Base-by-base conservation (phyloP, 2,797 vertebrate genomes). In the Melanogrammus aeglefinus region DNA sequence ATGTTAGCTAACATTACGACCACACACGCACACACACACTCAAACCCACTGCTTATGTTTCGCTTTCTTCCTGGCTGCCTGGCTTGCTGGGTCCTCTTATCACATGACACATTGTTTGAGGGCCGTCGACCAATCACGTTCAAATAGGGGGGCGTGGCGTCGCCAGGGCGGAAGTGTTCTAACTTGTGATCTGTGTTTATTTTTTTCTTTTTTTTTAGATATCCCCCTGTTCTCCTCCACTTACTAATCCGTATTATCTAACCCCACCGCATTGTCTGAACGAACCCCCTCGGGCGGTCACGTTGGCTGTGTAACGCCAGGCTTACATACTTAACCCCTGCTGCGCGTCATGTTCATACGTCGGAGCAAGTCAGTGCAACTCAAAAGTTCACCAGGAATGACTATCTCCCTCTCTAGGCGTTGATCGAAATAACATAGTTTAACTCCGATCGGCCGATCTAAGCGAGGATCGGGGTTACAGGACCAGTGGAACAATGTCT, bases 401-500 rank as follows among this genome's bases (percentile, higher is more conserved):
- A 44, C 14, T 14, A 44, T 44, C 10, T 44, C 2, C 14, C 41
- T 44, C 10, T 44, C 41, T 14, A 14, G 41, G 41, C 41, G 41
- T 44, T 44, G 41, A 44, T 13, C 12, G 4, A 44, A 13, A 44
- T 14, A 13, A 44, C 12, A 13, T 44, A 44, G 41, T 44, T 14
- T 0, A 14, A 44, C 12, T 44, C 13, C 13, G 41, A 13, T 44
- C 13, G 38, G 38, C 38, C 4, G n/a, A 39, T 44, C 41, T 44
- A 14, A 13, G 13, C 41, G 41, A 13, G 41, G 41, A 16, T 18
- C 4, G 16, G 47, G 47, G 47, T 57, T 57, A 14, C 21, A 63
- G 57, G 57, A 63, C 57, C 21, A 24, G 5, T 8, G 21, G 10
- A 6, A n/a, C 14, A 96, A 96, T 96, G 95, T 96, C 95, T 41